These are phyloP conservation scores for Ophiodon elongatus DNA, from an alignment of 2,113 vertebrate species.

Conservation along the genomic window DNA sequence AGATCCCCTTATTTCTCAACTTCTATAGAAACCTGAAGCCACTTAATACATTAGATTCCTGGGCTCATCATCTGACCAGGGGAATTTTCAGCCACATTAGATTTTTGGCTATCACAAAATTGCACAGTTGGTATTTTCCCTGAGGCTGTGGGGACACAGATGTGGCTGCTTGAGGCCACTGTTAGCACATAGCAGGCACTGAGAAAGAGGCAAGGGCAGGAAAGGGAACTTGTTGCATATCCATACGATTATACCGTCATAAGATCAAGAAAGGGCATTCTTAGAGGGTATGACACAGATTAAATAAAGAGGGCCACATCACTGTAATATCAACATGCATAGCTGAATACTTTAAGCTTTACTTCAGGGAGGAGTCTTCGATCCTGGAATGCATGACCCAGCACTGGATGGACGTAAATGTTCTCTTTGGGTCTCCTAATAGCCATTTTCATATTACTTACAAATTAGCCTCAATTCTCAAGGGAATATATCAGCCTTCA, in stretches of 20 bases:
- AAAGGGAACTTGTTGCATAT: constrained; percentile 29
- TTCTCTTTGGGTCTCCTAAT: not conserved
- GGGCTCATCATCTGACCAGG: constrained; percentile 27
- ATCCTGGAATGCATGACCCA: constrained; percentile 17
- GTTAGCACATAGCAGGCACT: constrained; percentile 25
- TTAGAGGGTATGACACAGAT: constrained; percentile 19
- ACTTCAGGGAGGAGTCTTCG: constrained; percentile 1
- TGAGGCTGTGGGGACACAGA: constrained; percentile 57
- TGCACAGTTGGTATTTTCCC: constrained; percentile 70
- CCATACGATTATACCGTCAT: constrained; percentile 1
- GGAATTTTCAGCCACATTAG: constrained; percentile 54
- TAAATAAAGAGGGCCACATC: constrained; percentile 44
- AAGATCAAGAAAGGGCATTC: constrained; percentile 1
- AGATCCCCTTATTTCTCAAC: constrained; percentile 26
- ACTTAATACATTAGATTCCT: constrained; percentile 13
- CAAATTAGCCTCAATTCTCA: not conserved
- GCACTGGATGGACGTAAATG: constrained; percentile 21
- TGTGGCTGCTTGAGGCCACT: constrained; percentile 64
- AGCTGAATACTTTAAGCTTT: constrained; percentile 19
- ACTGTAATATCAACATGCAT: constrained; percentile 33
- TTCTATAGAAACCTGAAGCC: constrained; percentile 6
- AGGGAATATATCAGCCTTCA: constrained; percentile 33
- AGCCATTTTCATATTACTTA: constrained; percentile 8
- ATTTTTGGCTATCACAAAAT: constrained; percentile 54
- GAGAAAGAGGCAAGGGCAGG: constrained; percentile 7